Evolutionary conservation across 2,797 vertebrate species (phyloP).

Genomic region (Danio aesculapii): DNA sequence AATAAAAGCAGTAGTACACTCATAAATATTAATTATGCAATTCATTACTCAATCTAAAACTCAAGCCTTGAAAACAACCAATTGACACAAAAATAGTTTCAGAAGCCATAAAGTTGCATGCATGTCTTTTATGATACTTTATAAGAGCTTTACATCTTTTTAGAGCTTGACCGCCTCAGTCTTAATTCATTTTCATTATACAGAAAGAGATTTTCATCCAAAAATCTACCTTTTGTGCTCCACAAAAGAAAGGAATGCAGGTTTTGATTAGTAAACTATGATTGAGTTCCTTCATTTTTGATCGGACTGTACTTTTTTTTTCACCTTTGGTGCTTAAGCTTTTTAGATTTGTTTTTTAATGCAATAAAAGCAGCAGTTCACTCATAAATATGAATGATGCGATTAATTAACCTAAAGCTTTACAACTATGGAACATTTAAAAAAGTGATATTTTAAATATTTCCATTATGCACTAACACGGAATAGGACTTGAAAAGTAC

Average conservation of each 20-base stretch:
- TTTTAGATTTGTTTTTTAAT: no score
- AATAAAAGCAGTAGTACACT: neutral
- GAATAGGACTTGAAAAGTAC: no score
- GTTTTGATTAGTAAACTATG: conserved; percentile 22
- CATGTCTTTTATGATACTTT: no score
- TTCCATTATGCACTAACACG: no score
- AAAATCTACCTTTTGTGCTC: conserved; percentile 21
- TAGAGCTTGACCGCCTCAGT: conserved; percentile 1
- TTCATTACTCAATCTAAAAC: neutral
- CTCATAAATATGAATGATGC: no score
- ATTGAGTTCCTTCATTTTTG: no score
- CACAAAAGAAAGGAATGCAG: neutral
- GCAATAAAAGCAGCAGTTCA: no score
- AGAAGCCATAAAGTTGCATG: neutral
- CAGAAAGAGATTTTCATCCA: conserved; percentile 14
- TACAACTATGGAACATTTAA: no score
- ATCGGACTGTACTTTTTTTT: neutral
- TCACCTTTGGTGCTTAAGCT: conserved; percentile 26
- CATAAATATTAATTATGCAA: neutral
- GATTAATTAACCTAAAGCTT: no score
- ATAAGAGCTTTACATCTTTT: conserved; percentile 13
- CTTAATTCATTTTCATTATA: neutral
- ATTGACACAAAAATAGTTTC: neutral
- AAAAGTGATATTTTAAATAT: no score
- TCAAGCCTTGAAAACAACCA: conserved; percentile 7